phyloP scores from a whole-genome alignment of 2,888 invertebrate genomes.

The Tetranychus piercei region DNA sequence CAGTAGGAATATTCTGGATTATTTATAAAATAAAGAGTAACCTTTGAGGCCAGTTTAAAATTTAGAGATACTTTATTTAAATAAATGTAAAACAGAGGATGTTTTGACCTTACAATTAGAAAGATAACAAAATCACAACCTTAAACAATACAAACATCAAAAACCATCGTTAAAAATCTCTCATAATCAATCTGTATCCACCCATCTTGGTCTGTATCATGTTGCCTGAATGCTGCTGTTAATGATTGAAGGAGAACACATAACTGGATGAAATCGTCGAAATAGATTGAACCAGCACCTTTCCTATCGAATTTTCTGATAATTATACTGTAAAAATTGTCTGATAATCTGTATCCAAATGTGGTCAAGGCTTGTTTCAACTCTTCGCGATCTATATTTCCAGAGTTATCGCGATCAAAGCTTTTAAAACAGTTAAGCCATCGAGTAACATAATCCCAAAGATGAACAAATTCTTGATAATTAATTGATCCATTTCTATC shows the following conservation, averaged over 20 bases:
- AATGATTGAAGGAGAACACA: conserved; percentile 80
- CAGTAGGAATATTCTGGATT: no score
- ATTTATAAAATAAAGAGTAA: no score
- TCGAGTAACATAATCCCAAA: conserved; percentile 95
- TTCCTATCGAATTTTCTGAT: conserved; percentile 68
- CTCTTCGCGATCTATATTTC: conserved; percentile 76
- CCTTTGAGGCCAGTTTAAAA: no score
- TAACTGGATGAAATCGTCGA: conserved; percentile 96
- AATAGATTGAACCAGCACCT: conserved; percentile 58
- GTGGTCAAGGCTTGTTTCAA: conserved; percentile 70
- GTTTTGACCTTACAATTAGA: no score
- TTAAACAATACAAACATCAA: conserved; percentile 28
- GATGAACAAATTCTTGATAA: conserved; percentile 80
- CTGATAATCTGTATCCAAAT: conserved; percentile 62
- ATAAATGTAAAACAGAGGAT: no score
- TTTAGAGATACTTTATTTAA: no score
- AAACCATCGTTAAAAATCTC: conserved; percentile 78
- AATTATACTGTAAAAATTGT: conserved; percentile 56
- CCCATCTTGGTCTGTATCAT: conserved; percentile 83
- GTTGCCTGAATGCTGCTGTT: conserved; percentile 65
- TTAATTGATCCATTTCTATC: conserved; percentile 70
- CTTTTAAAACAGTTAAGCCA: conserved; percentile 91
- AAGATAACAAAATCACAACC: not conserved
- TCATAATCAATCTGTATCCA: conserved; percentile 85
- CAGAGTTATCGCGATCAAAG: conserved; percentile 68